Evolutionary conservation across 2,888 invertebrate genomes (phyloP).

Genomic region (Steromphala cineraria): DNA sequence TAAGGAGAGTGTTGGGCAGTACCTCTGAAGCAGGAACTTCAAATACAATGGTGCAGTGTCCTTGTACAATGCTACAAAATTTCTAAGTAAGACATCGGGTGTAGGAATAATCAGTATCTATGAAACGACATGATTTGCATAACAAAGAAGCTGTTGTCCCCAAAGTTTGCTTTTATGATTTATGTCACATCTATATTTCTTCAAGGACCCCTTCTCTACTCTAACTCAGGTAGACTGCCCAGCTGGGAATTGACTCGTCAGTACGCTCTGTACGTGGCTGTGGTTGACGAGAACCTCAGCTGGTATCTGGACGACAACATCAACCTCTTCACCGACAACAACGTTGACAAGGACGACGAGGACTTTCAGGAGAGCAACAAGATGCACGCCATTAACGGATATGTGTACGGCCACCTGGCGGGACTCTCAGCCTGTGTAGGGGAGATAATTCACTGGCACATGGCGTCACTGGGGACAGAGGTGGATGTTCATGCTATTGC

Average conservation of each 20-base stretch:
- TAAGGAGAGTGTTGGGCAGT: no score
- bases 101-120: no score
- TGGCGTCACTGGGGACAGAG: slow-evolving; percentile 38
- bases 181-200: no score
- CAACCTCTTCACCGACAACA: slow-evolving; percentile 11
- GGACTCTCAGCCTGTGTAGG: slow-evolving; percentile 30
- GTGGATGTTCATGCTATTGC: slow-evolving; percentile 35
- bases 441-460: slow-evolving; percentile 31
- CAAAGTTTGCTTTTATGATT: no score
- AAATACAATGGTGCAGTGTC: no score
- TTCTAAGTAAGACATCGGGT: no score
- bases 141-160: no score
- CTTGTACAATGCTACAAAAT: no score
- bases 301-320: slow-evolving; percentile 52
- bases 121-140: no score
- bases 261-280: slow-evolving; percentile 31
- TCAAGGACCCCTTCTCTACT: no score
- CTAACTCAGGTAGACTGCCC: not conserved
- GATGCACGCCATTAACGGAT: slow-evolving; percentile 34
- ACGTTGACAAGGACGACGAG: slow-evolving; percentile 22
- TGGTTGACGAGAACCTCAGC: slow-evolving; percentile 52
- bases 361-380: slow-evolving; percentile 31
- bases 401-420: slow-evolving; percentile 29
- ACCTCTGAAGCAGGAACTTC: no score
- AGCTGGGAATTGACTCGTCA: slow-evolving; percentile 26